Percentiles rank a stretch among this genome's conserved stretches.
phyloP scores from a whole-genome alignment of 53 echinoderm and acorn worm species.

The Mesocentrotus franciscanus region DNA sequence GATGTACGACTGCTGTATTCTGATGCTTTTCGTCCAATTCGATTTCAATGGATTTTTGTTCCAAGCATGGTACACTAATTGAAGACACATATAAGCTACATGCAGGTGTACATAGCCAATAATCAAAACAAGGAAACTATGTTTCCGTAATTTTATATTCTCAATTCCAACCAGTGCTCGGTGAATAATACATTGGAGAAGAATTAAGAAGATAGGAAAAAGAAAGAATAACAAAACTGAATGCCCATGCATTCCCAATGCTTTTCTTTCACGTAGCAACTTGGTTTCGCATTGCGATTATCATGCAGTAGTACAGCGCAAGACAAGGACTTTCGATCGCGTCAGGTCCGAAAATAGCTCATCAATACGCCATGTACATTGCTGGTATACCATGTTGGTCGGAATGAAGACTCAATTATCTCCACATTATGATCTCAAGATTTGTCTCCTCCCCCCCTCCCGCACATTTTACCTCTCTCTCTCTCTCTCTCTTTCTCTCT shows the following conservation, averaged over 20 bases:
- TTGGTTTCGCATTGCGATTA: background rate
- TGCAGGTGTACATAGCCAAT: no score
- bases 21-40: background rate
- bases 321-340: slow-evolving; percentile 31
- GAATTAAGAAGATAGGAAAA: background rate
- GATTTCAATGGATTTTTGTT: background rate
- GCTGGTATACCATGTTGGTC: background rate
- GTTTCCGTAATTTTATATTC: background rate
- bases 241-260: background rate
- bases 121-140: background rate
- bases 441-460: background rate
- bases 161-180: background rate
- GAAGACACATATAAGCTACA: no score
- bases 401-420: background rate
- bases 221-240: background rate
- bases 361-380: background rate
- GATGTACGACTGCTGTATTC: background rate
- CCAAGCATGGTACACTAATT: background rate
- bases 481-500: background rate
- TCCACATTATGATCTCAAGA: slow-evolving; percentile 15
- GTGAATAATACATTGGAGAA: background rate
- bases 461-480: background rate
- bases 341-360: slow-evolving; percentile 26
- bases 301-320: background rate
- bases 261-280: background rate